A percentile compares a stretch with the other conserved stretches of the same genome.
Evolutionary conservation across 2,888 invertebrate genomes (phyloP).

Genomic region (Caenorhabditis sp.): DNA sequence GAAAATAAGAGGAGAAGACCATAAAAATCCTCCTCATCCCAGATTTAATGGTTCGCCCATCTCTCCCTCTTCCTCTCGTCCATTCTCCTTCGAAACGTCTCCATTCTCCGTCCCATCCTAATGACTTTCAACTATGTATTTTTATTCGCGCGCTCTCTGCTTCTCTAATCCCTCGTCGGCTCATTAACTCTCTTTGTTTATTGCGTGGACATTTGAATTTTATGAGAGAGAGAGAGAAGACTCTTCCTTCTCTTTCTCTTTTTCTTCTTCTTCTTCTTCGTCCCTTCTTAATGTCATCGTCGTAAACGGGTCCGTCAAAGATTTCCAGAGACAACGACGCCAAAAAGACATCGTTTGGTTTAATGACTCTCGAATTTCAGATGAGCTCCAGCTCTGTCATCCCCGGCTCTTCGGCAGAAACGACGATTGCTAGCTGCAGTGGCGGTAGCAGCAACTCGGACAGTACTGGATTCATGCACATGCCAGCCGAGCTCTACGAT

Average conservation of each 20-base stretch:
- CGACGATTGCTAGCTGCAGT: not conserved
- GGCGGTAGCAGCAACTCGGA: conserved; percentile 1
- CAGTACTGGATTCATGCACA: conserved; percentile 52
- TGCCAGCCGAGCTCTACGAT: conserved; percentile 68
- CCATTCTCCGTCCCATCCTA: conserved; percentile 48
- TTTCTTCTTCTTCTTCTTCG: conserved; percentile 27
- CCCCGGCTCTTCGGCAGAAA: not conserved
- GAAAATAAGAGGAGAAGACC: conserved; percentile 44
- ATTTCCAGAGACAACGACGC: conserved; percentile 33
- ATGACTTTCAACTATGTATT: conserved; percentile 60
- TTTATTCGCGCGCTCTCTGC: conserved; percentile 55
- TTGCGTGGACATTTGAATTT: conserved; percentile 64
- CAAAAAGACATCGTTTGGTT: conserved; percentile 35
- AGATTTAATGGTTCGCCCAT: conserved; percentile 63
- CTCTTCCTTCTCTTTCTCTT: too few relatives aligned
- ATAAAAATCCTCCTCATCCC: conserved; percentile 54
- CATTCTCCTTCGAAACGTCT: conserved; percentile 17
- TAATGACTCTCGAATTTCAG: conserved; percentile 54
- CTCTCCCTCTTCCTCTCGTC: conserved; percentile 36
- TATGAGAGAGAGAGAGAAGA: conserved; percentile 54
- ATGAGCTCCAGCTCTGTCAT: conserved; percentile 41
- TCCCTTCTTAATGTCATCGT: conserved; percentile 50
- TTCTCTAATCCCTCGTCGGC: conserved; percentile 56
- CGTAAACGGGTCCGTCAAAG: conserved; percentile 44
- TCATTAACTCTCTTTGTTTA: conserved; percentile 62